These are phyloP conservation scores for Nannospalax galili DNA, from an alignment of 2,113 vertebrate genomes.

Conservation along the genomic window DNA sequence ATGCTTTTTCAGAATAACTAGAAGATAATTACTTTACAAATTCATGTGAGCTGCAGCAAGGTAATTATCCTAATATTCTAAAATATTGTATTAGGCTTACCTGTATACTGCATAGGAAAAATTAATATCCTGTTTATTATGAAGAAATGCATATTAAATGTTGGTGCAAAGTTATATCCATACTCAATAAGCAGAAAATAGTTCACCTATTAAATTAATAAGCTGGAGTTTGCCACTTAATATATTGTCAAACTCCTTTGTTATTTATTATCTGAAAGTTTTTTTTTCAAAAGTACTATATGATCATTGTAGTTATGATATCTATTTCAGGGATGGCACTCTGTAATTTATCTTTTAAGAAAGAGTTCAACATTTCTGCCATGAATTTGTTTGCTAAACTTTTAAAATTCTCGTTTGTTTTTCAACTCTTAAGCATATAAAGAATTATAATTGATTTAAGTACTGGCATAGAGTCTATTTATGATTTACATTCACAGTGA, in stretches of 20 bases:
- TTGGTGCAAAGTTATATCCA: slow-evolving; percentile 54
- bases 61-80: slow-evolving; percentile 47
- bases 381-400: slow-evolving; percentile 52
- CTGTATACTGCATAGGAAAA: slow-evolving; percentile 44
- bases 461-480: slow-evolving; percentile 13
- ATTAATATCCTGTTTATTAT: slow-evolving; percentile 69
- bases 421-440: slow-evolving; percentile 36
- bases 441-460: not conserved
- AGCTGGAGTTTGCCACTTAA: slow-evolving; percentile 60
- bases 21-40: slow-evolving; percentile 46
- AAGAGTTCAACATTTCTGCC: slow-evolving; percentile 63
- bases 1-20: slow-evolving; percentile 54
- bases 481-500: slow-evolving; percentile 33
- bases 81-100: not conserved
- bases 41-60: not conserved
- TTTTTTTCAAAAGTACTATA: slow-evolving; percentile 36
- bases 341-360: slow-evolving; percentile 65
- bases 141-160: slow-evolving; percentile 64
- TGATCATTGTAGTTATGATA: slow-evolving; percentile 30
- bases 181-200: slow-evolving; percentile 67
- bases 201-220: slow-evolving; percentile 69
- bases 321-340: slow-evolving; percentile 54
- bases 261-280: slow-evolving; percentile 54
- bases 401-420: slow-evolving; percentile 54
- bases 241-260: slow-evolving; percentile 67